phyloP scores from a whole-genome alignment of 1,140 invertebrate genomes.

The Hylaeus anthracinus region DNA sequence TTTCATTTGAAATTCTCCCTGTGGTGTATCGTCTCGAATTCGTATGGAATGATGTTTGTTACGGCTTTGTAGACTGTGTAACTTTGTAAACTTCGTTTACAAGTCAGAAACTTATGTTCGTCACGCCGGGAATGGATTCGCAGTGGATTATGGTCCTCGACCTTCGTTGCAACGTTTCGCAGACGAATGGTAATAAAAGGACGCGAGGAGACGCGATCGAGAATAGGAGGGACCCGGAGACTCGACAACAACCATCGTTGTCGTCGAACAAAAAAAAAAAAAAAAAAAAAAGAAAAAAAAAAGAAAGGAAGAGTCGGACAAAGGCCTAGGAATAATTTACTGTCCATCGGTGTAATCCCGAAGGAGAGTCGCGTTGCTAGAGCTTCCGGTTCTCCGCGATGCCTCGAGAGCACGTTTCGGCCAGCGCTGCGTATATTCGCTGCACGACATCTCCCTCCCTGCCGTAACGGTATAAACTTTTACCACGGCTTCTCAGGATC shows the following conservation, averaged over 20 bases:
- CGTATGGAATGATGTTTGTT: background rate
- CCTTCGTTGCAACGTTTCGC: background rate
- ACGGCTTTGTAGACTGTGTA: background rate
- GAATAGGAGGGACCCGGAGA: background rate
- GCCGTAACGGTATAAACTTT: conserved; percentile 60
- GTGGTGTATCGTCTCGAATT: conserved; percentile 20
- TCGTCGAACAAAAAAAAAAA: background rate
- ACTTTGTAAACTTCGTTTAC: too few species aligned
- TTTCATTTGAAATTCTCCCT: conserved; percentile 9
- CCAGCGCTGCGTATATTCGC: conserved; percentile 38
- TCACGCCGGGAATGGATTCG: background rate
- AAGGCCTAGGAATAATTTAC: conserved; percentile 16
- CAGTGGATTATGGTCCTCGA: background rate
- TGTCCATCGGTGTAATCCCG: conserved; percentile 9
- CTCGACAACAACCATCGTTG: background rate
- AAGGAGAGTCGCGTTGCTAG: conserved; percentile 34
- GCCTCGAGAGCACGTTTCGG: conserved; percentile 37
- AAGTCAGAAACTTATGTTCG: too few species aligned
- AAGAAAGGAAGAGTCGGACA: background rate
- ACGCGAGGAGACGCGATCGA: background rate
- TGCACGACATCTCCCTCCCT: conserved; percentile 49
- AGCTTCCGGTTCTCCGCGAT: conserved; percentile 39
- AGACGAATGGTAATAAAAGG: background rate
- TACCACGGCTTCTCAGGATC: conserved; percentile 48
- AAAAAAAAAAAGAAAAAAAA: too few species aligned